Evolutionary conservation across 2,888 invertebrate genomes (phyloP).

Genomic region (Phaonia tiefii): DNA sequence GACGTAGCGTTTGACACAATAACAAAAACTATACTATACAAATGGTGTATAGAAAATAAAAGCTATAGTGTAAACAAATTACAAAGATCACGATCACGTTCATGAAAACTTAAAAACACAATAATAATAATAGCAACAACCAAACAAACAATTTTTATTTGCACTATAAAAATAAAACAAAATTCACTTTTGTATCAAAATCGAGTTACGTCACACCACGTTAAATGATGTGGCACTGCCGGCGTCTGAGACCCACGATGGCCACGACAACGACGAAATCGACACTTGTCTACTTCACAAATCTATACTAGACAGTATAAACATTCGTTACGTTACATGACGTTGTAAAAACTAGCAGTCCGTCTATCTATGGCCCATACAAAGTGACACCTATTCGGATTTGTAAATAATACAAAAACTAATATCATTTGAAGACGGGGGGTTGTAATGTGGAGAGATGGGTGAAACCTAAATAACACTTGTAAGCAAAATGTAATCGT

Average conservation of each 20-base stretch:
- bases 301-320: neutral
- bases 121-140: slow-evolving; percentile 31
- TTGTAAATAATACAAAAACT: too few relatives aligned
- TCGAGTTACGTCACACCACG: slow-evolving; percentile 59
- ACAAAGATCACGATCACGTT: slow-evolving; percentile 67
- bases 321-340: slow-evolving; percentile 27
- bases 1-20: slow-evolving; percentile 22
- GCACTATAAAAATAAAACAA: slow-evolving; percentile 33
- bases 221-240: slow-evolving; percentile 47
- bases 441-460: too few relatives aligned
- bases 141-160: slow-evolving; percentile 17
- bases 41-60: slow-evolving; percentile 10
- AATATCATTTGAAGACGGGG: too few relatives aligned
- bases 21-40: neutral
- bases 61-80: slow-evolving; percentile 27
- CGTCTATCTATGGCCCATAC: slow-evolving; percentile 5
- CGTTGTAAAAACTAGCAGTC: slow-evolving; percentile 29
- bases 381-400: slow-evolving; percentile 4
- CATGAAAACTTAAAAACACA: slow-evolving; percentile 55
- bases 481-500: too few relatives aligned
- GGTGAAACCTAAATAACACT: too few relatives aligned
- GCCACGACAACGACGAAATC: neutral
- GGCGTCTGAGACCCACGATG: too few relatives aligned
- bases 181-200: slow-evolving; percentile 31
- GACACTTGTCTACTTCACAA: neutral